phyloP scores from a whole-genome alignment of 2,888 invertebrate species.

The Nowickia ferox region DNA sequence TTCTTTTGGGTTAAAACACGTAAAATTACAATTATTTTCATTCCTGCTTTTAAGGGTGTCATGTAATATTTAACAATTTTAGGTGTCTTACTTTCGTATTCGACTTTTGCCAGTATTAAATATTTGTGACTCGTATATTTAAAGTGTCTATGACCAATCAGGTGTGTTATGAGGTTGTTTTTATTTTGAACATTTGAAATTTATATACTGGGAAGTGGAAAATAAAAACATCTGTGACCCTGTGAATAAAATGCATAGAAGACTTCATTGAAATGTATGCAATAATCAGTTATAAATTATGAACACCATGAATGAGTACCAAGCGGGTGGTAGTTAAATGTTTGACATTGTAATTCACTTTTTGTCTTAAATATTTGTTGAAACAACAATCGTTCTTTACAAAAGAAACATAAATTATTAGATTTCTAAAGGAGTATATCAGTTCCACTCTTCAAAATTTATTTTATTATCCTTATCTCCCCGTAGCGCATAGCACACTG shows the following conservation, averaged over 20 bases:
- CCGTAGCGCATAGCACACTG: too few relatives aligned
- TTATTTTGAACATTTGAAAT: slow-evolving; percentile 48
- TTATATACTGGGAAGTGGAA: slow-evolving; percentile 47
- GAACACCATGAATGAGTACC: neutral
- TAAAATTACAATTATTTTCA: slow-evolving; percentile 67
- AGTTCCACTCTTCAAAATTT: too few relatives aligned
- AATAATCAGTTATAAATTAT: slow-evolving; percentile 61
- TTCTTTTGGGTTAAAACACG: slow-evolving; percentile 66
- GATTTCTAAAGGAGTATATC: too few relatives aligned
- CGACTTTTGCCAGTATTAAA: neutral
- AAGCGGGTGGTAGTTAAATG: slow-evolving; percentile 42
- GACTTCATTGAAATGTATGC: slow-evolving; percentile 59
- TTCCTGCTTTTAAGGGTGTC: slow-evolving; percentile 56
- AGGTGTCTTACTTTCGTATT: slow-evolving; percentile 13
- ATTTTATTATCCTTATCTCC: too few relatives aligned
- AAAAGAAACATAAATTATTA: too few relatives aligned
- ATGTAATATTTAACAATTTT: slow-evolving; percentile 58
- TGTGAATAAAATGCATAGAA: slow-evolving; percentile 64
- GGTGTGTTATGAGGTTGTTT: slow-evolving; percentile 38
- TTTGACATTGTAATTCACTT: slow-evolving; percentile 54
- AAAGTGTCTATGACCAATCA: slow-evolving; percentile 63
- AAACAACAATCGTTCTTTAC: neutral
- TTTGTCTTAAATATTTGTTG: neutral
- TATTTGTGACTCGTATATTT: slow-evolving; percentile 25
- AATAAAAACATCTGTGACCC: slow-evolving; percentile 70